Conservation (phyloP, 2,797 vertebrate species). For the Brachymystax lenok region DNA sequence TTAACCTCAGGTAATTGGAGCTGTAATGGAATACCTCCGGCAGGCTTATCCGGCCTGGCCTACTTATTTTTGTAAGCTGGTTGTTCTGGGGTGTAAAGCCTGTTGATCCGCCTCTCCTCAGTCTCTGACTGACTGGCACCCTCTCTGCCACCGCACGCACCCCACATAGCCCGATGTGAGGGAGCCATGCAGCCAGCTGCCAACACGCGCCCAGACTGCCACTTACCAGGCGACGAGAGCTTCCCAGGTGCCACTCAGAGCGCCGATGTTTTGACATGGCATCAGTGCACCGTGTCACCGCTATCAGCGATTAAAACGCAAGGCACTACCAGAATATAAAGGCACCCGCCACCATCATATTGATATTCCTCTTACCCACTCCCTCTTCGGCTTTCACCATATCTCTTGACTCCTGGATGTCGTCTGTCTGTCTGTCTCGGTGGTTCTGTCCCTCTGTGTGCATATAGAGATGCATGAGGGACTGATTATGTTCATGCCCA, state of each 20-base stretch:
- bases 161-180: constrained; percentile 52
- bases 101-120: constrained; percentile 53
- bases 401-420: not conserved
- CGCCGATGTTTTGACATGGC: constrained; percentile 9
- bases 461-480: not conserved
- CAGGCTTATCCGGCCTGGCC: constrained; percentile 67
- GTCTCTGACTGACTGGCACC: constrained; percentile 60
- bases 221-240: constrained; percentile 14
- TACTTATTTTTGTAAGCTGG: constrained; percentile 70
- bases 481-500: not conserved
- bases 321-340: not conserved
- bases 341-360: not conserved
- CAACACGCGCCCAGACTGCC: constrained; percentile 35
- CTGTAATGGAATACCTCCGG: constrained; percentile 71
- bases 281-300: constrained; percentile 1
- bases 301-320: constrained; percentile 6
- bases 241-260: constrained; percentile 20
- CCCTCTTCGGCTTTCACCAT: not conserved
- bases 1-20: constrained; percentile 69
- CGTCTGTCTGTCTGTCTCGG: not conserved
- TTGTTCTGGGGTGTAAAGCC: constrained; percentile 72
- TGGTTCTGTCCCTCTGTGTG: not conserved
- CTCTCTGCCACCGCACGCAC: constrained; percentile 52
- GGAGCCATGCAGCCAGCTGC: constrained; percentile 43
- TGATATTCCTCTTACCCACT: not conserved